phyloP scores from a whole-genome alignment of 2,797 vertebrate genomes.

The Sternotherus odoratus region DNA sequence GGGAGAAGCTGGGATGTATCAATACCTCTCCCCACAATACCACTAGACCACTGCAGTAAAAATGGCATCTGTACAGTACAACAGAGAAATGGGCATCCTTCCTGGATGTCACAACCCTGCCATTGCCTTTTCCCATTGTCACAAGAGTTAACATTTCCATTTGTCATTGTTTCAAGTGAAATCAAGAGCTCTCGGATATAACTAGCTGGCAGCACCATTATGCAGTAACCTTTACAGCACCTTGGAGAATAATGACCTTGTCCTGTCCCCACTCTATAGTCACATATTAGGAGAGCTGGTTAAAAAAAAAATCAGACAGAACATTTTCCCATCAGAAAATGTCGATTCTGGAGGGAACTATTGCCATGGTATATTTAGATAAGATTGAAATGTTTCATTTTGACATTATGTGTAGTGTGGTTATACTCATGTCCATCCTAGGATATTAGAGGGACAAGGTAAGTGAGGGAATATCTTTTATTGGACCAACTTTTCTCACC shows the following conservation, averaged over 20 bases:
- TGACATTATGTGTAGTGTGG: background rate
- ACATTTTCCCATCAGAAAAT: background rate
- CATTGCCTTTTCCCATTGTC: background rate
- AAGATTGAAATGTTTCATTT: background rate
- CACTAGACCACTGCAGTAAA: background rate
- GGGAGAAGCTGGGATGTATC: background rate
- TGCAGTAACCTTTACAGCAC: background rate
- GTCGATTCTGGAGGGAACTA: background rate
- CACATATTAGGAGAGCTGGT: background rate
- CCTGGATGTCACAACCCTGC: background rate
- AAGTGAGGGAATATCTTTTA: background rate
- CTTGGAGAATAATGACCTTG: background rate
- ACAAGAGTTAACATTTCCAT: background rate
- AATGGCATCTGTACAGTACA: background rate
- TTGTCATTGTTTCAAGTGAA: background rate
- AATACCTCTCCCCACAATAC: background rate
- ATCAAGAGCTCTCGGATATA: background rate
- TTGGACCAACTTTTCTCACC: background rate
- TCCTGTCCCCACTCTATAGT: background rate
- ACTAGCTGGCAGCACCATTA: background rate
- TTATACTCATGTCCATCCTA: fast-evolving
- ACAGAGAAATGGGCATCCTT: background rate
- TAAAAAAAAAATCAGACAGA: background rate
- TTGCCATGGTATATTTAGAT: background rate
- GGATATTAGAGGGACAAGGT: background rate